Evolutionary conservation across 1,140 invertebrate species (phyloP), one percentile per base, ranked within the genome.

Genomic region (Protaetia brevitarsis): DNA sequence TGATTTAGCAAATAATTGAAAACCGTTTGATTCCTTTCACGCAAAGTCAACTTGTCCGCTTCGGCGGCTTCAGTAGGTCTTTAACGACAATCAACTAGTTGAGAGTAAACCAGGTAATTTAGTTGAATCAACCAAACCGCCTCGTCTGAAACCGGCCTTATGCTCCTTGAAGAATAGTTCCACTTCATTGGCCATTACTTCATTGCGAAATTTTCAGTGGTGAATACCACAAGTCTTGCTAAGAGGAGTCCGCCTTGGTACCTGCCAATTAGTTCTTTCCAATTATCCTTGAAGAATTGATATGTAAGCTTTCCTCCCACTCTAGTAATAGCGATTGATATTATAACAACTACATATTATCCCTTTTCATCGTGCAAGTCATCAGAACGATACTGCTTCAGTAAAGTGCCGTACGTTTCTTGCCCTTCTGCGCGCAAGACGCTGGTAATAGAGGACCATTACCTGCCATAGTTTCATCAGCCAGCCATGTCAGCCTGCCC

Each of bases 291-390:
- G 72, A 97, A 90, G 81, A 94, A 98, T 56, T 92, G 78, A 95
- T 95, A 98, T 0, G 90, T 89, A 51, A 95, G 78, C 58, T 95
- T 86, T 30, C 95, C 86, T 0, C 95, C 95, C 64, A 85, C 81
- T 68, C 85, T 85, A 62, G 87, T 89, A 64, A 89, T 84, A 0
- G 90, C 88, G 2, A 95, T 90, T 6, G 92, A 90, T 66, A 89
- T 89, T 30, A 98, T 91, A 0, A 96, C 89, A 77, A 92, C 90
- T 81, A 21, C 91, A 86, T 69, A 97, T 92, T 72, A 95, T 85
- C 95, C 89, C 77, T 96, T 96, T 76, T 98, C 95, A 79, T 98
- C 96, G 67, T 94, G 90, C 60, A 97, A 82, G 79, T 96, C 94
- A 7, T 89, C 86, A 34, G 90, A 86, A 68, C 90, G 85, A 78